Base-by-base conservation (phyloP, 1,140 invertebrate species). In the Aradophagus sp. region DNA sequence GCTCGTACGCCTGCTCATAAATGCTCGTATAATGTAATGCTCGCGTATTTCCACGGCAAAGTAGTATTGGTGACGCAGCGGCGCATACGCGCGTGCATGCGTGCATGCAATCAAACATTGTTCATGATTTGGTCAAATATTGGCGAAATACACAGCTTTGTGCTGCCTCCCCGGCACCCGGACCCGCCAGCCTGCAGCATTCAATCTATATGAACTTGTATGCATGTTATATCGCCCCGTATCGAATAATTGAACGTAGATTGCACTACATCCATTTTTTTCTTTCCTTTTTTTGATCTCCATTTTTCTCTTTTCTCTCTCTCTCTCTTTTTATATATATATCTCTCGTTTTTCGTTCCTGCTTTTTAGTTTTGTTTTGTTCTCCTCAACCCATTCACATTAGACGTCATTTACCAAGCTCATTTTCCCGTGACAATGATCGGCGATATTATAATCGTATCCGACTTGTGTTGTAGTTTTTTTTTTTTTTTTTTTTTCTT, bases 81-180 rank as follows among this genome's bases (percentile, higher is more conserved):
- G 15, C 8, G 16, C 50, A 50, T 77, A 76, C 38, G 62, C 76
- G 78, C 42, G 48, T 56, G 48, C 65, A 72, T 73, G 63, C 76
- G 68, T 78, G 78, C 83, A 78, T 83, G 79, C 80, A 81, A 84
- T 84, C 80, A 84, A 85, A 84, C 82, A 85, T 84, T 85, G 82
- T 85, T 86, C 82, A 86, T 86, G 81, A 85, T 86, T 86, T 86
- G 80, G 82, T 84, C 83, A 86, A 86, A 86, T 86, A 85, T 86
- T 86, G 82, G 82, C 82, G 79, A 80, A 79, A 86, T 85, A 85
- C 83, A 84, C 83, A 81, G 78, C 80, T 83, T 83, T 85, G 84
- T 81, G 80, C 80, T 81, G 59, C 69, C 81, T 81, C 75, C 48
- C 66, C 77, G 20, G 67, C 35, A 76, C 29, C 50, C 41, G 16